phyloP scores from a whole-genome alignment of 2,797 vertebrate species.

The Muscicapa comitata region DNA sequence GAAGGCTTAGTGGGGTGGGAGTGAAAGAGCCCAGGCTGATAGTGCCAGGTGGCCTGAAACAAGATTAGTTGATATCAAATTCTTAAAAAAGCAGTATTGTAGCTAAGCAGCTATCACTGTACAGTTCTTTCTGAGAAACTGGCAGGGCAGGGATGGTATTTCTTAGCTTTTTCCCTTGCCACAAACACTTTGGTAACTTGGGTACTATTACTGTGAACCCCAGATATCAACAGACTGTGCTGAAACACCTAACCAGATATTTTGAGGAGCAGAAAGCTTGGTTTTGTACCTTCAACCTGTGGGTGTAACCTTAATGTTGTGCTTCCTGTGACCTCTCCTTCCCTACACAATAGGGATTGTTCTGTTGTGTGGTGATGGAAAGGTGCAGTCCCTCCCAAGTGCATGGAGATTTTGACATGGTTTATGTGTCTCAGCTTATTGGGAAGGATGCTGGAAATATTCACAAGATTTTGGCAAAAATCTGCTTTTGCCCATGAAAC shows the following conservation, averaged over 20 bases:
- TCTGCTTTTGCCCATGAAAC: not conserved
- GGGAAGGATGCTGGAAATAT: not conserved
- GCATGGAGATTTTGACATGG: accelerated
- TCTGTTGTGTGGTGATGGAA: accelerated
- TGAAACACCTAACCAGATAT: not conserved
- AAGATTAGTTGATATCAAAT: not conserved
- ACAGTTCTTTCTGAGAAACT: not conserved
- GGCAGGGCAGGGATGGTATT: not conserved
- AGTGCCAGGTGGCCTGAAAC: slow-evolving; percentile 27
- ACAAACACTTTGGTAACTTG: not conserved
- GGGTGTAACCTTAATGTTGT: not conserved
- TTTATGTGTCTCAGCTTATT: not conserved
- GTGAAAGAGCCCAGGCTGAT: not conserved
- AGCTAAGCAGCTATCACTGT: not conserved
- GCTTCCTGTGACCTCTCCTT: not conserved
- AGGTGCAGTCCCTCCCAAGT: not conserved
- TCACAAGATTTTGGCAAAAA: not conserved
- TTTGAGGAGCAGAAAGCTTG: not conserved
- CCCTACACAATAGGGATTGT: not conserved
- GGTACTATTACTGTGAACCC: not conserved
- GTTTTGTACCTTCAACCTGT: not conserved
- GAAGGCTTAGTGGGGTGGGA: not conserved
- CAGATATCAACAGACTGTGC: not conserved
- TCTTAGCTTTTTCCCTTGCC: not conserved
- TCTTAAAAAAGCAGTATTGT: not conserved